A percentile compares a stretch with the other conserved stretches of the same genome.
phyloP scores from a whole-genome alignment of 2,888 invertebrate genomes.

The Thecophora atra region DNA sequence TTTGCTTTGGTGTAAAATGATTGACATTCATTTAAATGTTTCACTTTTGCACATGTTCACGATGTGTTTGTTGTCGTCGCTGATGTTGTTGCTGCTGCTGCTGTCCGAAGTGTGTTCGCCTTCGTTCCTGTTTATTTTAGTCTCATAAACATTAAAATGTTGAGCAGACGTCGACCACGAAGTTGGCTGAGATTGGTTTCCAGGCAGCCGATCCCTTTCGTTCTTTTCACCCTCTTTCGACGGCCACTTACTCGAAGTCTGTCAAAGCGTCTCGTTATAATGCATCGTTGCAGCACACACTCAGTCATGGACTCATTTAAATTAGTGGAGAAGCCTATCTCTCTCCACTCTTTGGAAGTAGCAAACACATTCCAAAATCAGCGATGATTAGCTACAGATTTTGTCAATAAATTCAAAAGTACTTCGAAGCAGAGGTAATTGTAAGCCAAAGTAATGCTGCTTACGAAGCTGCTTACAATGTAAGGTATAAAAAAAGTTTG shows the following conservation, averaged over 20 bases:
- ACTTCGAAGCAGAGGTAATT: no score
- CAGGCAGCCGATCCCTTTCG: neutral
- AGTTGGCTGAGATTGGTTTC: neutral
- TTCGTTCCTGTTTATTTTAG: slow-evolving; percentile 19
- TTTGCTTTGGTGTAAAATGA: slow-evolving; percentile 1
- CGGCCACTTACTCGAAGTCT: slow-evolving; percentile 5
- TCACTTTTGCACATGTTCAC: slow-evolving; percentile 21
- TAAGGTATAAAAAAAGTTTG: no score
- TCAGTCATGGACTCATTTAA: slow-evolving; percentile 20
- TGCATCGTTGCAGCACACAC: slow-evolving; percentile 29
- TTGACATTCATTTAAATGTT: slow-evolving; percentile 33
- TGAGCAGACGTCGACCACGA: neutral
- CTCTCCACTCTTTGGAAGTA: neutral
- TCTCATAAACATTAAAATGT: slow-evolving; percentile 27
- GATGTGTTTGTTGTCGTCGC: no score
- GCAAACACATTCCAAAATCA: no score
- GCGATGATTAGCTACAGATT: no score
- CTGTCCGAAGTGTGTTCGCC: slow-evolving; percentile 11
- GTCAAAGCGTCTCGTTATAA: slow-evolving; percentile 25
- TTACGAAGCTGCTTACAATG: no score
- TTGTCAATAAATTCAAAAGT: no score
- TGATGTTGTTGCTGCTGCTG: slow-evolving; percentile 10
- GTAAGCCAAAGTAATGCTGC: no score
- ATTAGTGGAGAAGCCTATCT: no score
- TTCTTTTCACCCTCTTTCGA: no score